These are phyloP conservation scores for Brachionus koreanus DNA, from an alignment of 1,140 invertebrate genomes.

Conservation along the genomic window DNA sequence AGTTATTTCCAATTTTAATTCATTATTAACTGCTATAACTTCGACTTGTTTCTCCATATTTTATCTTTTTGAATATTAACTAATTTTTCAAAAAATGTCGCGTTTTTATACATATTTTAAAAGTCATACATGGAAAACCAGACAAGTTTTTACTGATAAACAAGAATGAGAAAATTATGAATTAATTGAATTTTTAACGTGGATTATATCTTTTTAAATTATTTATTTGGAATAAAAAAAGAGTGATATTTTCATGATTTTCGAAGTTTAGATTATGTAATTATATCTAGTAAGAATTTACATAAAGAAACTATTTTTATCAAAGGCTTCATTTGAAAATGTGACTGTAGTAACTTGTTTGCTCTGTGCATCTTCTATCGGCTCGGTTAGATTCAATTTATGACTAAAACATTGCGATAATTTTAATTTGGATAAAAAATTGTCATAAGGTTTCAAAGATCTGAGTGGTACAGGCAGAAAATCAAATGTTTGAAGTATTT, in stretches of 20 bases:
- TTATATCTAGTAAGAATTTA: not conserved
- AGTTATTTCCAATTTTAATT: not conserved
- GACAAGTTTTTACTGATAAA: not conserved
- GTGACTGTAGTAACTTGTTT: not conserved
- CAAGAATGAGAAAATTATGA: not conserved
- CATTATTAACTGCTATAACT: not conserved
- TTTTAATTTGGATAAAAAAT: not conserved
- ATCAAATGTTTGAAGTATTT: not conserved
- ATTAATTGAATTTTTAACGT: not conserved
- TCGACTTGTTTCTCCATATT: not conserved
- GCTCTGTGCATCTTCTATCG: not conserved
- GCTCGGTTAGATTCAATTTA: not conserved
- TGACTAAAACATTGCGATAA: not conserved
- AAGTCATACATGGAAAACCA: not conserved
- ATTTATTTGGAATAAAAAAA: not conserved
- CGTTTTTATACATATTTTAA: not conserved
- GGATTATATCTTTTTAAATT: not conserved
- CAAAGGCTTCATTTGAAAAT: slow-evolving; percentile 20
- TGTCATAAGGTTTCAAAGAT: slow-evolving; percentile 31
- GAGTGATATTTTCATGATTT: slow-evolving; percentile 18
- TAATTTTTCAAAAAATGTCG: not conserved
- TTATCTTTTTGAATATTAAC: not conserved
- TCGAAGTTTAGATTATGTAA: slow-evolving; percentile 9
- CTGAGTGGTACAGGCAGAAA: slow-evolving; percentile 7
- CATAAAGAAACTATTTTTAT: not conserved